phyloP scores from a whole-genome alignment of 2,113 vertebrate genomes.

The Variabilichromis moorii region DNA sequence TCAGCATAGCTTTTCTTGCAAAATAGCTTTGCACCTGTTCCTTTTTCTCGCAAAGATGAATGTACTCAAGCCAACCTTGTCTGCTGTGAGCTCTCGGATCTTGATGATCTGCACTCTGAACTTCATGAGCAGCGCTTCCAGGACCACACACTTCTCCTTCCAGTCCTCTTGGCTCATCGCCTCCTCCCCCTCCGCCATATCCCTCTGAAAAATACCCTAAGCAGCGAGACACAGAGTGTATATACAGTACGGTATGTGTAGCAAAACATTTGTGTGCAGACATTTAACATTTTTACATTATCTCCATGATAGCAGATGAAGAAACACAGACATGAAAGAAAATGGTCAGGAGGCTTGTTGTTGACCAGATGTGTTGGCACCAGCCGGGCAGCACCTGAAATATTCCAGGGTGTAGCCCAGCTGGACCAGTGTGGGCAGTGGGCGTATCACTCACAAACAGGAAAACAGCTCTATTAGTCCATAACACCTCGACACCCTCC shows the following conservation, averaged over 20 bases:
- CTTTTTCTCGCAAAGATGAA: neutral
- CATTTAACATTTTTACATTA: neutral
- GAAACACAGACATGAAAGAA: neutral
- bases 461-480: conserved; percentile 15
- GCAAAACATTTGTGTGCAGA: neutral
- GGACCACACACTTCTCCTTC: conserved; percentile 88
- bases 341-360: neutral
- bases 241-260: rapidly evolving
- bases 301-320: neutral
- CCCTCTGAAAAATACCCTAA: neutral
- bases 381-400: conserved; percentile 15
- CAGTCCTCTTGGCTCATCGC: conserved; percentile 79
- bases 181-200: conserved; percentile 84
- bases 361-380: conserved; percentile 23
- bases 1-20: neutral
- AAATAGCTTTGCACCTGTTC: neutral
- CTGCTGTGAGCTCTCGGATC: conserved; percentile 90
- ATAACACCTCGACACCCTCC: conserved; percentile 20
- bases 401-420: conserved; percentile 35
- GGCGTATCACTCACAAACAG: conserved; percentile 16
- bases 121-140: conserved; percentile 92
- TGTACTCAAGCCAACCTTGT: conserved; percentile 78
- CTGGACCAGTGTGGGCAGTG: conserved; percentile 18
- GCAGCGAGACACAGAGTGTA: neutral
- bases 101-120: conserved; percentile 94